These are phyloP conservation scores for Eonycteris spelaea DNA, from an alignment of 2,113 vertebrate genomes.

Conservation along the genomic window DNA sequence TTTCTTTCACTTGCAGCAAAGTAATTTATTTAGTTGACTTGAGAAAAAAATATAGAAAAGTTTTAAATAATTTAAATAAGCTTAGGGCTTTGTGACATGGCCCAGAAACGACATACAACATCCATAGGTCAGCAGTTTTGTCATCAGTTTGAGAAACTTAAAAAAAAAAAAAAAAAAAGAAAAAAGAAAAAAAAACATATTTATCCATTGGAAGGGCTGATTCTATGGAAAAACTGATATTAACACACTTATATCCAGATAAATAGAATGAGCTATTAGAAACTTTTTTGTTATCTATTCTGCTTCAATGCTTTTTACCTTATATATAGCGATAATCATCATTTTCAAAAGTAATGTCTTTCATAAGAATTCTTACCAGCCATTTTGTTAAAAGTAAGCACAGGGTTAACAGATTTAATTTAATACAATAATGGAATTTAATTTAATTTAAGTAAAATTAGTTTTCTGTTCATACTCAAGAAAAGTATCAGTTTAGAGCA, in stretches of 20 bases:
- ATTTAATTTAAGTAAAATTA: constrained; percentile 14
- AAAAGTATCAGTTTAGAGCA: constrained; percentile 1
- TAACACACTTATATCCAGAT: not conserved
- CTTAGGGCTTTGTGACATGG: not conserved
- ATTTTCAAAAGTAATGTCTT: not conserved
- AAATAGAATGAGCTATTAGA: not conserved
- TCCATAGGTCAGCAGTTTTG: not conserved
- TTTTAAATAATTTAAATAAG: not conserved
- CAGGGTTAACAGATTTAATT: not conserved
- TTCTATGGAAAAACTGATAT: not conserved
- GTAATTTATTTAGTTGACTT: not conserved
- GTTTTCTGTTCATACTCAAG: not conserved
- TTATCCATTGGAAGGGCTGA: not conserved
- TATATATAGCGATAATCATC: not conserved
- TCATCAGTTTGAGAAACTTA: not conserved
- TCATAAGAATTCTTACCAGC: not conserved
- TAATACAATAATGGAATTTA: not conserved
- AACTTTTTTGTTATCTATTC: not conserved
- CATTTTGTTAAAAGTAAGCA: not conserved
- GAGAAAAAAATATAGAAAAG: not conserved
- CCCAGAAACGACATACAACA: not conserved
- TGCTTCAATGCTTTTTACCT: not conserved
- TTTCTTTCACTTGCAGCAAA: not conserved
- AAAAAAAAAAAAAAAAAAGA: not conserved
- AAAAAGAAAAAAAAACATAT: not conserved